phyloP scores from a whole-genome alignment of 2,113 vertebrate species.

The Haemorhous mexicanus region DNA sequence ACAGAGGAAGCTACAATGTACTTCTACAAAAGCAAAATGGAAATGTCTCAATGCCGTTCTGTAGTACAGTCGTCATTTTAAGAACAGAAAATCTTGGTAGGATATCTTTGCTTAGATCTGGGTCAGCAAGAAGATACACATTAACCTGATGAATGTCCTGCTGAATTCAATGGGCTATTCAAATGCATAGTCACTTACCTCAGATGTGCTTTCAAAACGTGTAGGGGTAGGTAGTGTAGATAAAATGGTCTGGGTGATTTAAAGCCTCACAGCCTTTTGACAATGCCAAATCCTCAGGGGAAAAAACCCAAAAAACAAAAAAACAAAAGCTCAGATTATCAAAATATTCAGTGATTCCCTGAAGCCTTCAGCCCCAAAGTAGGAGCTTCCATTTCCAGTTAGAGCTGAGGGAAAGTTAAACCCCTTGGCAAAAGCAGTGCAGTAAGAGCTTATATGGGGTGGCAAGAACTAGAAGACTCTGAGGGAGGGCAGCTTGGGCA shows the following conservation, averaged over 20 bases:
- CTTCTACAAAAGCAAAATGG: neutral
- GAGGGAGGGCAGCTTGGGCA: accelerated
- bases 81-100: neutral
- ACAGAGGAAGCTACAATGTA: neutral
- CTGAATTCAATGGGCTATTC: neutral
- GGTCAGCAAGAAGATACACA: neutral
- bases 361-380: neutral
- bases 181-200: neutral
- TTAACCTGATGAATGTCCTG: neutral
- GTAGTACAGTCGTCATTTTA: neutral
- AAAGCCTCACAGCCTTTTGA: neutral
- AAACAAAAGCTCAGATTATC: neutral
- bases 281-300: neutral
- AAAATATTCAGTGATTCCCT: neutral
- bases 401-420: neutral
- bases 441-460: neutral
- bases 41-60: neutral
- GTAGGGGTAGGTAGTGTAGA: neutral
- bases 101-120: neutral
- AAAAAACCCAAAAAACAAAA: neutral
- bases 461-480: neutral
- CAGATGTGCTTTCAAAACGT: neutral
- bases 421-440: neutral
- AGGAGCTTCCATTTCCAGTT: neutral
- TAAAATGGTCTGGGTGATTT: neutral